Evolutionary conservation across 2,797 vertebrate genomes (phyloP).

Genomic region (Tokudaia muenninki): DNA sequence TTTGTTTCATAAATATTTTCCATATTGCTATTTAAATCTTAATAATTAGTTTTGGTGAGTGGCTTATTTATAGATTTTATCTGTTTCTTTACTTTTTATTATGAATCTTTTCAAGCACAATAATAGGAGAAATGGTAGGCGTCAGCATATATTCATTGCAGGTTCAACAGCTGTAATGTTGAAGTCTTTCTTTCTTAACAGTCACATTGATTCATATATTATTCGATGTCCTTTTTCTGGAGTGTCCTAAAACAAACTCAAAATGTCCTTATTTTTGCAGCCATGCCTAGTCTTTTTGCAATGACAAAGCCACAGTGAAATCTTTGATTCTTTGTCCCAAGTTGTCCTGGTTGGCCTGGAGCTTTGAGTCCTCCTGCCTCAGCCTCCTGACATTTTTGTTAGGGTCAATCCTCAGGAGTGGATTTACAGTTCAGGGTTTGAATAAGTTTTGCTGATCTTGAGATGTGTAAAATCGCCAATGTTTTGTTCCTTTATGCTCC

Average conservation of each 20-base stretch:
- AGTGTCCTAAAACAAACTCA: slow-evolving; percentile 23
- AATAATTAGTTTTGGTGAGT: neutral
- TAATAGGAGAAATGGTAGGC: neutral
- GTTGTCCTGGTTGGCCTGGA: neutral
- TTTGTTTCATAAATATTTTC: neutral
- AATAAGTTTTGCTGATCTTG: neutral
- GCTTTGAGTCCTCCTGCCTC: neutral
- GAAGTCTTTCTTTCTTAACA: neutral
- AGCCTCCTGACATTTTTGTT: neutral
- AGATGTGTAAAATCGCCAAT: neutral
- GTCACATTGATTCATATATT: neutral
- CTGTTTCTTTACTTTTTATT: neutral
- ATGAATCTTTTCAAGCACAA: neutral
- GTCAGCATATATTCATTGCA: rapidly evolving
- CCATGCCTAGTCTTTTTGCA: neutral
- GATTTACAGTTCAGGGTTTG: neutral
- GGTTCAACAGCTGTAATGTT: neutral
- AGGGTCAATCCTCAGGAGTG: neutral
- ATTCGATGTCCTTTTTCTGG: neutral
- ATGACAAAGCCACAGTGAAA: neutral
- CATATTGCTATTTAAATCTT: slow-evolving; percentile 1
- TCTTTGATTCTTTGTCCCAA: neutral
- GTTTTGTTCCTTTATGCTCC: neutral
- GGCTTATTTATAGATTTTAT: neutral
- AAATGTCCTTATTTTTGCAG: neutral